phyloP scores from a whole-genome alignment of 1,140 invertebrate genomes.

The Laupala kohalensis region DNA sequence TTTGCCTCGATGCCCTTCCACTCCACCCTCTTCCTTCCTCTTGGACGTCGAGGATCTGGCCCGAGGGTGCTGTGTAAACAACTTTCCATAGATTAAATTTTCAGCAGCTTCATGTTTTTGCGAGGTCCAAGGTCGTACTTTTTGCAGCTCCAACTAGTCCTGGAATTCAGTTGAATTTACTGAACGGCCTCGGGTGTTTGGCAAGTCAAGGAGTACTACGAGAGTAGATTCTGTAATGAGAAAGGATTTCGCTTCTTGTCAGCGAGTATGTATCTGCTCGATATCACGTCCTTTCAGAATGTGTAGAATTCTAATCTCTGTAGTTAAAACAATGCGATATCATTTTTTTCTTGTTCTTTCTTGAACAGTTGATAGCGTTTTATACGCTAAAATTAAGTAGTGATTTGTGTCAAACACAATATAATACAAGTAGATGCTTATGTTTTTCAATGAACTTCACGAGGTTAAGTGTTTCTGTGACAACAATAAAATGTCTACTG shows the following conservation, averaged over 20 bases:
- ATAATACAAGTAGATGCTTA: too few relatives aligned
- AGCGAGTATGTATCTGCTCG: not conserved
- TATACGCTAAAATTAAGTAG: too few relatives aligned
- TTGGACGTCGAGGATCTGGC: not conserved
- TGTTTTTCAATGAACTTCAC: too few relatives aligned
- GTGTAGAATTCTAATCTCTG: not conserved
- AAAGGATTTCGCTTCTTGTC: not conserved
- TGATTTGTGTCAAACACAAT: too few relatives aligned
- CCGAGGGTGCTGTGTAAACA: not conserved
- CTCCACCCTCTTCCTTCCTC: too few relatives aligned
- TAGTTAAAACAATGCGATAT: too few relatives aligned
- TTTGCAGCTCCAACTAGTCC: not conserved
- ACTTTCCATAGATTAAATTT: not conserved
- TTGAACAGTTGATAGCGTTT: too few relatives aligned
- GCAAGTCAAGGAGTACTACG: not conserved
- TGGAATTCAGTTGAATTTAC: not conserved
- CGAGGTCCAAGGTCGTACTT: not conserved
- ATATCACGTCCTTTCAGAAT: not conserved
- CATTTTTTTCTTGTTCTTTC: too few relatives aligned
- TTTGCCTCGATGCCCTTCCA: not conserved
- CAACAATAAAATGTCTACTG: too few relatives aligned
- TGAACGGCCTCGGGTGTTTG: not conserved
- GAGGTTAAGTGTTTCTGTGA: too few relatives aligned
- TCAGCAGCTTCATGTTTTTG: not conserved
- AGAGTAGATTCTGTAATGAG: not conserved